Evolutionary conservation across 2,113 vertebrate species (phyloP).

Genomic region (Chaetodon trifascialis): DNA sequence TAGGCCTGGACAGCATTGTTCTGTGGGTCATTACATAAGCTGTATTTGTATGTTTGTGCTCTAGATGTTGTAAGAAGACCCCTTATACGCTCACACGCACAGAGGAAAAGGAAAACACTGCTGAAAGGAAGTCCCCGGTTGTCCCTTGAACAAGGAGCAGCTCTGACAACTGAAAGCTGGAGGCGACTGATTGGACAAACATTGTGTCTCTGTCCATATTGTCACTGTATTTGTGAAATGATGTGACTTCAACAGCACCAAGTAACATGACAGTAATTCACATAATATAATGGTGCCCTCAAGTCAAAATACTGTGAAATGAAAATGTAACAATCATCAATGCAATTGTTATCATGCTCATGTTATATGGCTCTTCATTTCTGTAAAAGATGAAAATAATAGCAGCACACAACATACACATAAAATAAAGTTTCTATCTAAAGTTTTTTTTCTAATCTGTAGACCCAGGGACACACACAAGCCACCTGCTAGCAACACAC

Average conservation of each 20-base stretch:
- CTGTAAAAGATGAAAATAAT: neutral
- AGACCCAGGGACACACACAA: too few species aligned
- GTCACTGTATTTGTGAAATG: neutral
- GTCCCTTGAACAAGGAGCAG: neutral
- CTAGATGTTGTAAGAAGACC: slow-evolving; percentile 69
- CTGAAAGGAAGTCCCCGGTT: slow-evolving; percentile 15
- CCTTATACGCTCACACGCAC: neutral
- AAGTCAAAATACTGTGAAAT: neutral
- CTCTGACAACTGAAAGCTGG: neutral
- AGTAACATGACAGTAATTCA: neutral
- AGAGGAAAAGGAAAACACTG: slow-evolving; percentile 36
- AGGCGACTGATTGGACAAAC: neutral
- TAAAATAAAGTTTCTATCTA: neutral
- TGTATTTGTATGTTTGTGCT: neutral
- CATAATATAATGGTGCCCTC: neutral
- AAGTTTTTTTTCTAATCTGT: too few species aligned
- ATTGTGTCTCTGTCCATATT: neutral
- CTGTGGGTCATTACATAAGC: neutral
- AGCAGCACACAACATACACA: neutral
- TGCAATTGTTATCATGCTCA: neutral
- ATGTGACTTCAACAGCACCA: neutral
- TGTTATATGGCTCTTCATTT: neutral
- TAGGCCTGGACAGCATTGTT: neutral
- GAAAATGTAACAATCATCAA: neutral
- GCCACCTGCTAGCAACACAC: too few species aligned